A percentile compares a stretch with the other conserved stretches of the same genome.
phyloP scores from a whole-genome alignment of 1,140 invertebrate genomes.

The Bathynomus jamesi region DNA sequence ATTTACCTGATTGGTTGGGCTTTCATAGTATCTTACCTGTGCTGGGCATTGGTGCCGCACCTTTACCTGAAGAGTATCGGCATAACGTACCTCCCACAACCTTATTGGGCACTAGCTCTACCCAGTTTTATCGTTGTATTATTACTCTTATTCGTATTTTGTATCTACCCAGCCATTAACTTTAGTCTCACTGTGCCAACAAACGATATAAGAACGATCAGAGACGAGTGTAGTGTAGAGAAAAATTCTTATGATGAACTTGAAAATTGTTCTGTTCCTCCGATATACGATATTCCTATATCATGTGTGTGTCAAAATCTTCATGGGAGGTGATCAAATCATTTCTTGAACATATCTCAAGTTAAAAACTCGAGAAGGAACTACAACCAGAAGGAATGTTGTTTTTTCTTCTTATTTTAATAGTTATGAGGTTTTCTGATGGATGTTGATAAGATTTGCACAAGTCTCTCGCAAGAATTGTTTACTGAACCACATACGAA shows the following conservation, averaged over 20 bases:
- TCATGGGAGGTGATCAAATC: no score
- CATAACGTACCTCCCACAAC: constrained; percentile 30
- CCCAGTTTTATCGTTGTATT: constrained; percentile 25
- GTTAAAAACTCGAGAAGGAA: no score
- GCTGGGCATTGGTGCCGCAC: constrained; percentile 33
- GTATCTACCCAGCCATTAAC: constrained; percentile 30
- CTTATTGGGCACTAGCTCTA: constrained; percentile 34
- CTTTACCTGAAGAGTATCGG: constrained; percentile 23
- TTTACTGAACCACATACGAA: no score
- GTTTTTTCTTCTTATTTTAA: no score
- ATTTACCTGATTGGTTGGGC: constrained; percentile 30
- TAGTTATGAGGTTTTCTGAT: no score
- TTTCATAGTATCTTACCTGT: constrained; percentile 22
- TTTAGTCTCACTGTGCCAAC: constrained; percentile 20
- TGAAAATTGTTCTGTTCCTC: constrained; percentile 19
- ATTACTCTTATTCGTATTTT: constrained; percentile 27
- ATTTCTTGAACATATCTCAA: no score
- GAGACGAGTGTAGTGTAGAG: constrained; percentile 5
- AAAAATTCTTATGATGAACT: not conserved
- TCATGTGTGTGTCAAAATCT: constrained; percentile 28
- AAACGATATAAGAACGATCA: constrained; percentile 28
- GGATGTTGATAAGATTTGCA: no score
- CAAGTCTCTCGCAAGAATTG: no score
- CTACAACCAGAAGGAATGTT: no score
- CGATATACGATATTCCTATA: constrained; percentile 28